A percentile compares a stretch with the other conserved stretches of the same genome.
phyloP scores from a whole-genome alignment of 2,113 vertebrate species.

The Anhinga rufa region DNA sequence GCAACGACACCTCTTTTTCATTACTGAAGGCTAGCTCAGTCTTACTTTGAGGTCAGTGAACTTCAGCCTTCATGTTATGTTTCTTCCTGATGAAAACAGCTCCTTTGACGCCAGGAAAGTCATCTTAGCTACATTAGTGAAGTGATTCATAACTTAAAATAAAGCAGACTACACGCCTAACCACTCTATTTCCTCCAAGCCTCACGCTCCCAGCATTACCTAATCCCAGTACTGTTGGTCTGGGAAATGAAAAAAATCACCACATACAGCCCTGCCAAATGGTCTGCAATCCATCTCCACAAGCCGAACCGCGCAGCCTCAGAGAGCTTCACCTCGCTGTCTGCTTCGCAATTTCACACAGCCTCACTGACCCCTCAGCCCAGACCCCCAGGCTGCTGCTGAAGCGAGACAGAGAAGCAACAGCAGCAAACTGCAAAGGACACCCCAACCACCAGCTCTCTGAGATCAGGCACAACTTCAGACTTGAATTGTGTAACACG shows the following conservation, averaged over 20 bases:
- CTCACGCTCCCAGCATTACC: background rate
- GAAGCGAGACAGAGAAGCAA: background rate
- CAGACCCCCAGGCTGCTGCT: background rate
- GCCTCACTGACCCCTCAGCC: background rate
- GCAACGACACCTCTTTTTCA: background rate
- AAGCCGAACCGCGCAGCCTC: background rate
- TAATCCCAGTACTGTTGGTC: background rate
- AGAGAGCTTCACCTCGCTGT: background rate
- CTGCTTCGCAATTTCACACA: background rate
- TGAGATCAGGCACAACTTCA: background rate
- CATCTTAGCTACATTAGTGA: background rate
- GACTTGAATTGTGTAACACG: fast-evolving
- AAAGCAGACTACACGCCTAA: background rate
- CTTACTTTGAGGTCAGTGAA: background rate
- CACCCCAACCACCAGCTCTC: background rate
- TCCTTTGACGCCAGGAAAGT: background rate
- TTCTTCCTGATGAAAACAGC: background rate
- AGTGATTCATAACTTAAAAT: constrained; percentile 5
- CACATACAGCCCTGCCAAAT: background rate
- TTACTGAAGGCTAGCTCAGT: background rate
- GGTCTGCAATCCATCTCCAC: background rate
- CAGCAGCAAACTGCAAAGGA: background rate
- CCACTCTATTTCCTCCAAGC: background rate
- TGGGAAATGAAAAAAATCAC: background rate
- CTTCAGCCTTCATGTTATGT: background rate